Evolutionary conservation across 2,888 invertebrate genomes (phyloP), one percentile per base, ranked within the genome.

Genomic region (Malachius bipustulatus): DNA sequence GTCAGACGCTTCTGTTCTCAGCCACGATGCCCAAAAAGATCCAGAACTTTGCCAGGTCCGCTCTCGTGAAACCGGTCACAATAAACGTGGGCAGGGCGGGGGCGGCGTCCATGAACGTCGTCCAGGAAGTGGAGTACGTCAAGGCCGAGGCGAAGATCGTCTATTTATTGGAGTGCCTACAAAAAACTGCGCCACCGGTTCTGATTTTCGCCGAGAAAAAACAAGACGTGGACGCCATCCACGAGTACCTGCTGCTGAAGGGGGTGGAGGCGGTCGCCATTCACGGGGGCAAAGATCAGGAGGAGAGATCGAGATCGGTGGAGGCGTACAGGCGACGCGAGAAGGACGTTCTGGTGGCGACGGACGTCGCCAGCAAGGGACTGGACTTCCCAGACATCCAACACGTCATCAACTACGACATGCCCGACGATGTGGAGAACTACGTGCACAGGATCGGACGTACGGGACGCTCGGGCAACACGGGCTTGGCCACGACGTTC

Each of bases 1-100:
- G 98, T 11, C 96, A 98, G 63, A 97, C 97, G 0, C 63, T 98
- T 11, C 71, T 99, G 0, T 99, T 98, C 67, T 97, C 96, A 4
- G 98, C 98, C 15, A 98, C 98, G 8, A 99, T 99, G 98, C 98
- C 98, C 0, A 91, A 91, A n/a, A 98, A 98, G 66, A 98, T 99
- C 57, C 98, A 96, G 67, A 91, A 93, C 58, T 94, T 94, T 60
- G 93, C 94, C 10, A 79, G 93, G 35, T 93, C 93, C 9, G 96
- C 97, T 0, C 65, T 98, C 2, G 97, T 98, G 0, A 87, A 89
- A 54, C 97, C 97, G 0, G 80, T 98, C 2, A 94, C 97, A 0
- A 91, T 99, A 27, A 98, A 98, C 65, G 97, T 99, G 3, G 98
- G 98, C 0, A 73, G 98, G 36, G 98, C 98, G 0, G 98, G 98